Evolutionary conservation across 2,888 invertebrate species (phyloP), one percentile per base, ranked within the genome.

Genomic region (Barypeithes pellucidus): DNA sequence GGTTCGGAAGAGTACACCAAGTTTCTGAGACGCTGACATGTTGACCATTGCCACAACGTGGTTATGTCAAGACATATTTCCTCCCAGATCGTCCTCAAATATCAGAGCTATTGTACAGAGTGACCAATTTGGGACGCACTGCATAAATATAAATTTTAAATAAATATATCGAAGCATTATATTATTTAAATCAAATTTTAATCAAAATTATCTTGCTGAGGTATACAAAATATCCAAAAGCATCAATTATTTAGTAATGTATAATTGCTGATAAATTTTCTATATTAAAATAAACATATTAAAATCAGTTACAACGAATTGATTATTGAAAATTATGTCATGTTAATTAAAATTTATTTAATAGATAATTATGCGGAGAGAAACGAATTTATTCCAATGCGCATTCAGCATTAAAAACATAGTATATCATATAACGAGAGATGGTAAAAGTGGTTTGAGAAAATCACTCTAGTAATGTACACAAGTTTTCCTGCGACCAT

Each of bases 201-300:
- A 52, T 52, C 8, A 24, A 52, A 14, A 29, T 24, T 11, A 29
- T 52, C 14, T n/a, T 52, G 29, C 29, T 52, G 29, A 52, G 12
- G 29, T n/a, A 52, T 14, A 52, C n/a, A 29, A 29, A 14, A 52
- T 52, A 0, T 14, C 29, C 11, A 29, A 52, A 52, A 52, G 14
- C 14, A 52, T 52, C 12, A 29, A 52, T 52, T 29, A 29, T n/a
- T 52, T 11, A 24, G 12, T 52, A 29, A 29, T 14, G 24, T 14
- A 29, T 52, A 52, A 52, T 52, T 52, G 29, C 52, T 52, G 24
- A 52, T 29, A 52, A 29, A 24, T 52, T 22, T 29, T 29, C 29
- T 14, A 14, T 5, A 52, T 29, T 52, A 12, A 52, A 52, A 52
- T 29, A 52, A 24, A 24, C 52, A 52, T 52, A 52, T 52, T 52